Evolutionary conservation across 2,797 vertebrate species (phyloP).

Genomic region (Tachyglossus aculeatus): DNA sequence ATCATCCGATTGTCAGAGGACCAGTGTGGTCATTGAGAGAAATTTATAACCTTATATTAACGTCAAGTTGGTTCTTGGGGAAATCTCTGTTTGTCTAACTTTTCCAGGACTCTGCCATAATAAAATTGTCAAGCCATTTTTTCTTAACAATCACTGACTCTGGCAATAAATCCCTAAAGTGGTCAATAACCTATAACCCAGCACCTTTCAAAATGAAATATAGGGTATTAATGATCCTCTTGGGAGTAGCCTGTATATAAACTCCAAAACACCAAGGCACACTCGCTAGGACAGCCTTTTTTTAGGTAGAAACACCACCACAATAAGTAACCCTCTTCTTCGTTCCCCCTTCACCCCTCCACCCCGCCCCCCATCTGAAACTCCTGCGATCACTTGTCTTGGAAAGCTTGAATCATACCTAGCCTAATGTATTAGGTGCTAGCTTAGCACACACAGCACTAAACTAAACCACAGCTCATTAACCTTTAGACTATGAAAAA

Average conservation of each 20-base stretch:
- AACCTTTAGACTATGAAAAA: slow-evolving; percentile 63
- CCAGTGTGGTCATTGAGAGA: no score
- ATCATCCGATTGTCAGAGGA: no score
- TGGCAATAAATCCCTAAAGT: slow-evolving; percentile 60
- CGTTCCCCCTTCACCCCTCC: slow-evolving; percentile 16
- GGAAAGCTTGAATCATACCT: slow-evolving; percentile 53
- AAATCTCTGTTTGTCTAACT: slow-evolving; percentile 23
- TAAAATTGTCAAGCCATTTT: slow-evolving; percentile 56
- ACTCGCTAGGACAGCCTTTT: slow-evolving; percentile 11
- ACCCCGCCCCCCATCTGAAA: not conserved
- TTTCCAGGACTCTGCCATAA: slow-evolving; percentile 36
- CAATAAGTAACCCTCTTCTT: slow-evolving; percentile 2
- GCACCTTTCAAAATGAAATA: slow-evolving; percentile 67
- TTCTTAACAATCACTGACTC: slow-evolving; percentile 56
- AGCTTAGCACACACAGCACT: slow-evolving; percentile 52
- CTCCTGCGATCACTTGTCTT: slow-evolving; percentile 17
- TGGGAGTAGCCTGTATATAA: slow-evolving; percentile 24
- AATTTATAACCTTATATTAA: not conserved
- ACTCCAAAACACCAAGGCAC: not conserved
- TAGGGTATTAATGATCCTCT: slow-evolving; percentile 71
- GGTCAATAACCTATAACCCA: slow-evolving; percentile 74
- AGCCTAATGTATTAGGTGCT: slow-evolving; percentile 68
- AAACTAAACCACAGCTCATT: slow-evolving; percentile 63
- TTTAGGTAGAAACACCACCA: not conserved
- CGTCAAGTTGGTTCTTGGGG: slow-evolving; percentile 5